phyloP scores from a whole-genome alignment of 1,140 invertebrate species.

The Eupeodes corollae region DNA sequence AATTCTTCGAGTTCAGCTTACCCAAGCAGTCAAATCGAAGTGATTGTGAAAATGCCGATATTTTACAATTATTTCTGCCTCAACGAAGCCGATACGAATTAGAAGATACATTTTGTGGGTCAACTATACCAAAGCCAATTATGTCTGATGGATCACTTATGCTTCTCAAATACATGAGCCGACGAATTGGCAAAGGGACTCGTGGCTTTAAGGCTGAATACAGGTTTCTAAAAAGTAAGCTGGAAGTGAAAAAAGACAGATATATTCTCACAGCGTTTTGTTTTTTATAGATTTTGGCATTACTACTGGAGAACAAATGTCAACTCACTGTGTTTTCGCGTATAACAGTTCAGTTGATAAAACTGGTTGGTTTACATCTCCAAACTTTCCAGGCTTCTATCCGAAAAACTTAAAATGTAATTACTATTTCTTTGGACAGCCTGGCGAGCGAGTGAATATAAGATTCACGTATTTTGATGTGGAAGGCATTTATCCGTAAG shows the following conservation, averaged over 20 bases:
- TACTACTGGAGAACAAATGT: slow-evolving; percentile 58
- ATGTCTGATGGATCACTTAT: slow-evolving; percentile 82
- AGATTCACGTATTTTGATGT: slow-evolving; percentile 85
- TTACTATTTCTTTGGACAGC: slow-evolving; percentile 81
- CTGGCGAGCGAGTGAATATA: slow-evolving; percentile 70
- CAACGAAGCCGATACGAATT: slow-evolving; percentile 23
- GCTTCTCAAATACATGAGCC: slow-evolving; percentile 68
- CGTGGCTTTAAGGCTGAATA: slow-evolving; percentile 79
- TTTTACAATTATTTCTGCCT: slow-evolving; percentile 22
- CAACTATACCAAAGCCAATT: slow-evolving; percentile 61
- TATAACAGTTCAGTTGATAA: slow-evolving; percentile 66
- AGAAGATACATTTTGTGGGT: slow-evolving; percentile 74
- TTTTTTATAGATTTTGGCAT: slow-evolving; percentile 52
- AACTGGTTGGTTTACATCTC: slow-evolving; percentile 77
- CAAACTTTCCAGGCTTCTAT: slow-evolving; percentile 88
- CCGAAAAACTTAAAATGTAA: slow-evolving; percentile 86
- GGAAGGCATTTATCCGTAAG: slow-evolving; percentile 79
- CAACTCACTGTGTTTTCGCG: slow-evolving; percentile 69
- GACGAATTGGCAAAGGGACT: slow-evolving; percentile 54
- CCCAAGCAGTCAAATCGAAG: slow-evolving; percentile 23
- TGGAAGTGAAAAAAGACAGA: not conserved
- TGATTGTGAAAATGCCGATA: slow-evolving; percentile 21
- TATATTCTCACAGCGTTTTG: not conserved
- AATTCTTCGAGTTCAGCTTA: slow-evolving; percentile 30
- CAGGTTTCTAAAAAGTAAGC: slow-evolving; percentile 78